Evolutionary conservation across 2,113 vertebrate genomes (phyloP).

Genomic region (Chiloscyllium plagiosum): DNA sequence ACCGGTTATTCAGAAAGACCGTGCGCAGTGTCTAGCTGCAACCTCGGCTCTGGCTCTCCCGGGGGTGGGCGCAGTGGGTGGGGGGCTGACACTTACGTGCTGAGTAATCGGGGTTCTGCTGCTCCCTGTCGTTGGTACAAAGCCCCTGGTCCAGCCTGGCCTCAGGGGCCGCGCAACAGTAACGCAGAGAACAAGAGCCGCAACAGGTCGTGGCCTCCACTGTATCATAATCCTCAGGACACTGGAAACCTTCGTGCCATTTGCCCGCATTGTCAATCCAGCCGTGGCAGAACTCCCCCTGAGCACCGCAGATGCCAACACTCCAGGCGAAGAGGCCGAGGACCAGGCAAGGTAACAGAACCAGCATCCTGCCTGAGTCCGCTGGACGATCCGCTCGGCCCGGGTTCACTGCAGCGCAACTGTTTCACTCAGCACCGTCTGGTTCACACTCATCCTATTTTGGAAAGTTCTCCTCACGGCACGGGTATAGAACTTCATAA

Average conservation of each 20-base stretch:
- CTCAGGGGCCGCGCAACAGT: constrained; percentile 83
- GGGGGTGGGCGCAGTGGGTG: no score
- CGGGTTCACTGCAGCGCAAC: not conserved
- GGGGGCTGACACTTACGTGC: constrained; percentile 66
- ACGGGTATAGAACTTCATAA: not conserved
- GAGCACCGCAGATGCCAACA: constrained; percentile 63
- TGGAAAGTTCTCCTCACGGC: not conserved
- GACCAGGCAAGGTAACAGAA: constrained; percentile 65
- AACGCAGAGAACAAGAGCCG: constrained; percentile 82
- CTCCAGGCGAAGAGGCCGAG: constrained; percentile 68
- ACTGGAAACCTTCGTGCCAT: constrained; percentile 87
- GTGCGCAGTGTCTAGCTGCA: not conserved
- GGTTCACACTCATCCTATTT: not conserved
- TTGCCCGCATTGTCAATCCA: constrained; percentile 81
- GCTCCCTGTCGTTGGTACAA: constrained; percentile 81
- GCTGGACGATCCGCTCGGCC: not conserved
- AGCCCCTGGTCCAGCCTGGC: constrained; percentile 83
- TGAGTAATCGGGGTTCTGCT: constrained; percentile 64
- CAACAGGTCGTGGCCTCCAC: constrained; percentile 87
- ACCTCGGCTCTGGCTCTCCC: not conserved
- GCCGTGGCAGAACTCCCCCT: constrained; percentile 88
- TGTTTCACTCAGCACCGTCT: not conserved
- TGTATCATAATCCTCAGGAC: constrained; percentile 89
- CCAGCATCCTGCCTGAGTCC: constrained; percentile 47
- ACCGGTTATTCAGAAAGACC: not conserved